Evolutionary conservation across 2,797 vertebrate species (phyloP), one percentile per base, ranked within the genome.

Genomic region (Sphenopsis melanotis): DNA sequence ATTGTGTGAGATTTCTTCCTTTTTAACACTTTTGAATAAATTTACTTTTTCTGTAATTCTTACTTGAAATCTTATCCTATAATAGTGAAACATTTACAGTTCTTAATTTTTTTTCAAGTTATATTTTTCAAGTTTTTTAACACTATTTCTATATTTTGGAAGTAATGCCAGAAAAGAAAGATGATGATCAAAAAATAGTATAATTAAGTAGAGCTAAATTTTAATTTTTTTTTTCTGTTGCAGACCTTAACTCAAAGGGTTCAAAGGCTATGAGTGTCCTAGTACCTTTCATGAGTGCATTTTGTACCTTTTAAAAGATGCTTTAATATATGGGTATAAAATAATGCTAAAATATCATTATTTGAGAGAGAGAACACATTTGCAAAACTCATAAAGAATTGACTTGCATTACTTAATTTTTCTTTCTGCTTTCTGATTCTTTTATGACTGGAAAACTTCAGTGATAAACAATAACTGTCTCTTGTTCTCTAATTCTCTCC

Each of bases 371-470:
- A 60, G 8, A 2, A 76, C 11, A 10, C 0, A 0, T 59, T 59
- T 88, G 12, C 4, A 77, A 80, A 87, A 53, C 10, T 37, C 34
- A 23, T 4, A 59, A 15, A 56, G 15, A 75, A 50, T 57, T 86
- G 4, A 3, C 18, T 75, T 46, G 34, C 47, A 77, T 49, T 63
- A 34, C 13, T 16, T 83, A 36, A 15, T 69, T 93, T 71, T 89
- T 52, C 24, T 41, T 88, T 57, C 3, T 87, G 5, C 44, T 90
- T 78, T 60, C 17, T 93, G n/a, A 65, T 81, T 95, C 22, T 17
- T 65, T 95, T 30, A 34, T 52, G 32, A 3, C 56, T 94, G 52
- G 21, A 75, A 93, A 71, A 78, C 56, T 87, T 34, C 26, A 74
- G 5, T 52, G 46, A 84, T 59, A 78, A 66, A 76, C 39, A 76